Conservation (phyloP, 2,113 vertebrate species). For the Gymnorhina tibicen region DNA sequence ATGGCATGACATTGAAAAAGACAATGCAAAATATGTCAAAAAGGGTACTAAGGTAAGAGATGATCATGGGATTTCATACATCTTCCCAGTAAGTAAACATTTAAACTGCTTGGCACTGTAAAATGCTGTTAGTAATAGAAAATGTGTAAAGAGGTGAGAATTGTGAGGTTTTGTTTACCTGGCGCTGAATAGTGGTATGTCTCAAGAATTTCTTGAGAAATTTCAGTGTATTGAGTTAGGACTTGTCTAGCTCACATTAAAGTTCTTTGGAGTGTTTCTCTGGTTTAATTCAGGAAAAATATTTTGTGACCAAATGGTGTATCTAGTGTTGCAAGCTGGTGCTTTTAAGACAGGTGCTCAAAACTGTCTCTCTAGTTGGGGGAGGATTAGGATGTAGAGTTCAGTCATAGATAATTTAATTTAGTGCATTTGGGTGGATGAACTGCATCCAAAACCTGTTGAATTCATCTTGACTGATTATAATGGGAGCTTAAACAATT, state of each 20-base stretch:
- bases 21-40: conserved; percentile 97
- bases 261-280: not conserved
- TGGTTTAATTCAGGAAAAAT: not conserved
- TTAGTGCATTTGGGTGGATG: not conserved
- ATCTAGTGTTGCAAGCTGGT: not conserved
- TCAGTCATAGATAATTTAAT: not conserved
- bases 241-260: not conserved
- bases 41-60: conserved; percentile 92
- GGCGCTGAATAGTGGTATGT: not conserved
- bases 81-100: not conserved
- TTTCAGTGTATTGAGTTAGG: not conserved
- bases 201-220: not conserved
- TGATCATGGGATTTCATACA: not conserved
- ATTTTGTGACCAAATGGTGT: not conserved
- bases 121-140: not conserved
- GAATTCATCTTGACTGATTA: not conserved
- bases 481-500: not conserved
- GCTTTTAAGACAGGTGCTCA: not conserved
- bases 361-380: not conserved
- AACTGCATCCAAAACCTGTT: not conserved
- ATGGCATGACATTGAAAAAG: conserved; percentile 98
- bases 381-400: not conserved
- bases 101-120: not conserved
- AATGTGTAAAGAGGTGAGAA: not conserved
- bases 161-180: not conserved